Evolutionary conservation across 2,797 vertebrate genomes (phyloP).

Genomic region (Tamandua tetradactyla): DNA sequence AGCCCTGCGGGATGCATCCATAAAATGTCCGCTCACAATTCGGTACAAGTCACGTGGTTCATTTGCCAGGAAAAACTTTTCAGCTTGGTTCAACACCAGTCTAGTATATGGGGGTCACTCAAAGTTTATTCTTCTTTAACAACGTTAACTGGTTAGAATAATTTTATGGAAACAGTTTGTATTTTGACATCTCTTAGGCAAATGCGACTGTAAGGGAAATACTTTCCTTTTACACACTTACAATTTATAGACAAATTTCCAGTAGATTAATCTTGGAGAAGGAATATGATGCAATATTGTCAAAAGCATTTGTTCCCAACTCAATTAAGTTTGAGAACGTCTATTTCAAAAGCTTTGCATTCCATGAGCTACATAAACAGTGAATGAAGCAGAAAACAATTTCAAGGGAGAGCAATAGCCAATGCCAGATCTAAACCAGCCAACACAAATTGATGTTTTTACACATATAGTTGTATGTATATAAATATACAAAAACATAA

Average conservation of each 20-base stretch:
- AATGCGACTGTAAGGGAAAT: background rate
- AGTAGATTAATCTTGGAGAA: constrained; percentile 51
- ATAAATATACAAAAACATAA: background rate
- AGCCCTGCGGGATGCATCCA: background rate
- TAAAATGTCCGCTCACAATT: background rate
- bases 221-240: constrained; percentile 38
- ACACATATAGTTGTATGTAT: no score
- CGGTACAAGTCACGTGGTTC: background rate
- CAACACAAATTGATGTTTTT: background rate
- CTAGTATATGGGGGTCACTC: background rate
- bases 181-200: background rate
- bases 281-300: constrained; percentile 36
- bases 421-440: background rate
- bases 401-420: background rate
- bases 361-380: constrained; percentile 41
- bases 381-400: background rate
- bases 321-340: constrained; percentile 58
- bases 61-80: background rate
- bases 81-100: background rate
- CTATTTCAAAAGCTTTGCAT: constrained; percentile 55
- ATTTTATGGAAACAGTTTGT: constrained; percentile 32
- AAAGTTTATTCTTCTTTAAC: background rate
- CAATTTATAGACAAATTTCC: constrained; percentile 52
- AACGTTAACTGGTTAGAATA: constrained; percentile 5
- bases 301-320: constrained; percentile 63